Conservation (phyloP, 2,797 vertebrate species). For the Enteromius trimaculatus region DNA sequence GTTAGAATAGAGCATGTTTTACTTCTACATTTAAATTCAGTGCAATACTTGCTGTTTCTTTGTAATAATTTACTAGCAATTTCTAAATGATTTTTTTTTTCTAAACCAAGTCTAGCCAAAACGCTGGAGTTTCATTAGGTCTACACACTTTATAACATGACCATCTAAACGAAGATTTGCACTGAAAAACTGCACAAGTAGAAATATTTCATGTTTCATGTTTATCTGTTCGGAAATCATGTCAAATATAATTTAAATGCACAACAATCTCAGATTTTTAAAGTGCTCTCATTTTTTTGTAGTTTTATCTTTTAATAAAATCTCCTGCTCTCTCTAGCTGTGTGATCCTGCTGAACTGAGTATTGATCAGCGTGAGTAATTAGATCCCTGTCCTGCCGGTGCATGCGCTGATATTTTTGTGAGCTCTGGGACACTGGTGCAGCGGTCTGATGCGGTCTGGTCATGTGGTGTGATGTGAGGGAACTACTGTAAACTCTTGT, state of each 20-base stretch:
- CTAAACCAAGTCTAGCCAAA: not conserved
- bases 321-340: not conserved
- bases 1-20: not conserved
- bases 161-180: not conserved
- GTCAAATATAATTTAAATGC: not conserved
- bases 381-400: slow-evolving; percentile 54
- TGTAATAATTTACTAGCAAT: not conserved
- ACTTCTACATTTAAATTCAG: not conserved
- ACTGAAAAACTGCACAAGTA: not conserved
- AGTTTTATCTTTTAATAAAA: not conserved
- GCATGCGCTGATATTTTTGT: slow-evolving; percentile 42
- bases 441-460: slow-evolving; percentile 36
- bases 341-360: slow-evolving; percentile 49
- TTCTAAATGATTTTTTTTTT: not conserved
- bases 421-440: slow-evolving; percentile 53
- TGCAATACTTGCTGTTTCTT: not conserved
- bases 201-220: not conserved
- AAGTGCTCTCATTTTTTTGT: not conserved
- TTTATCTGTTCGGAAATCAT: not conserved
- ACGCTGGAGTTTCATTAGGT: not conserved
- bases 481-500: not conserved
- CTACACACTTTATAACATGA: not conserved
- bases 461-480: slow-evolving; percentile 21
- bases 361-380: slow-evolving; percentile 66
- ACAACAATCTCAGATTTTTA: not conserved